Evolutionary conservation across 1,140 invertebrate species (phyloP), one percentile per base, ranked within the genome.

Genomic region (Drosophila lacertosa): DNA sequence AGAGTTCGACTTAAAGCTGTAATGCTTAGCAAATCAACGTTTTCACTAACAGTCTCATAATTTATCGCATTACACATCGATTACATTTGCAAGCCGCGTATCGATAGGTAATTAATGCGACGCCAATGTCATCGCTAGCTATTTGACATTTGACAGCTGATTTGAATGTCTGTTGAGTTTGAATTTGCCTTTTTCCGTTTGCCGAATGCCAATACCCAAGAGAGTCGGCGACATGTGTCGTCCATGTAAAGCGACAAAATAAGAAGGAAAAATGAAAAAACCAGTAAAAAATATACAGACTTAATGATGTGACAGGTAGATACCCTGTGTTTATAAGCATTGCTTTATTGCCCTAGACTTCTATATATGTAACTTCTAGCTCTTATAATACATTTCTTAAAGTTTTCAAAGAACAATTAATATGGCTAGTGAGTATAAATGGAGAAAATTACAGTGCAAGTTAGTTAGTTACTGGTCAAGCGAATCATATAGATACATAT

Each of bases 141-240:
- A 44, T 40, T 51, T 65, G 45, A 65, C 51, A 64, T 24, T 45
- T 64, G 77, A 80, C 77, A 72, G 59, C 44, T 71, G 77, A 71
- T 54, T 75, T 50, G 63, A 9, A 33, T 22, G 75, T 18, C 68
- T 50, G 57, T 58, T 71, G 72, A 39, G 45, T 63, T 81, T 44
- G 68, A 82, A 77, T 77, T 67, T 48, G 53, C 50, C 65, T 63
- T 35, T 57, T 35, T 37, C 60, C 58, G 55, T 47, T 47, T 64
- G 51, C 51, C 40, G 44, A 7, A 18, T 40, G 13, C 39, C 13
- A 40, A 15, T 2, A 15, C 26, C 33, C 15, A 33, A 15, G 20
- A n/a, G 37, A 45, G 13, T n/a, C 35, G 20, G 18, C 65, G 39
- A 47, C 65, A 45, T 62, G 37, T 62, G 47, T 37, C 45, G 45